phyloP scores from a whole-genome alignment of 2,113 vertebrate genomes.

The Rhizomys pruinosus region DNA sequence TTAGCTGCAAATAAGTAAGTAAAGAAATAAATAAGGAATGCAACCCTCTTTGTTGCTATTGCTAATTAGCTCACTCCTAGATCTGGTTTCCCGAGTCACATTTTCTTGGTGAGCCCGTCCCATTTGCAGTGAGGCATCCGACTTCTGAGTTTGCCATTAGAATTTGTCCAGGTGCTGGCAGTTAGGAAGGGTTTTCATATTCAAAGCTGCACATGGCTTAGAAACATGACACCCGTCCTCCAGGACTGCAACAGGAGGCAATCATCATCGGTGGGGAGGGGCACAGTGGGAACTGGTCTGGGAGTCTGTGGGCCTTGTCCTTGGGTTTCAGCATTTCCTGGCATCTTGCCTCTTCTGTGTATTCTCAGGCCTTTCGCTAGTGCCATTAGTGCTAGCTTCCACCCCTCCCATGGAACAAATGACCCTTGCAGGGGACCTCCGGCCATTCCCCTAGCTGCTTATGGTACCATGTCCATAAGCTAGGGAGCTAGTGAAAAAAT shows the following conservation, averaged over 20 bases:
- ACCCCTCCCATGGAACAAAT: not conserved
- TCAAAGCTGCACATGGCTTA: conserved; percentile 48
- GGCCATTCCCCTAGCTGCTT: conserved; percentile 5
- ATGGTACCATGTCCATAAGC: conserved; percentile 6
- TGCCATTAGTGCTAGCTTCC: conserved; percentile 5
- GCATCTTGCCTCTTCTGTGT: conserved; percentile 34
- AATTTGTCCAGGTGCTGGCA: conserved; percentile 60
- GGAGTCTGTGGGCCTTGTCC: conserved; percentile 46
- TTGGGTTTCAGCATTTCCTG: conserved; percentile 54
- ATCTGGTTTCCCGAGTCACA: conserved; percentile 65
- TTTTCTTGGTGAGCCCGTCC: conserved; percentile 59
- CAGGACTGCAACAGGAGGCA: conserved; percentile 26
- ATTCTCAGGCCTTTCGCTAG: conserved; percentile 31
- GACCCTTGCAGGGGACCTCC: not conserved
- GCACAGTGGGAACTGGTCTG: not conserved
- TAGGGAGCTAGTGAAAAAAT: conserved; percentile 20
- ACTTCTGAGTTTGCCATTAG: conserved; percentile 6
- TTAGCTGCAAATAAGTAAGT: conserved; percentile 29
- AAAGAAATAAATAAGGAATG: conserved; percentile 25
- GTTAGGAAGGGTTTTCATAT: conserved; percentile 46
- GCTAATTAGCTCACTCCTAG: conserved; percentile 64
- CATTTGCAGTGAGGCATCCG: conserved; percentile 37
- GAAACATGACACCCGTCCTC: conserved; percentile 17
- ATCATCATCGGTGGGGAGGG: conserved; percentile 14
- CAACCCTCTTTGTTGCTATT: not conserved